A percentile compares a stretch with the other conserved stretches of the same genome.
phyloP scores from a whole-genome alignment of 2,797 vertebrate species.

The Emys orbicularis region DNA sequence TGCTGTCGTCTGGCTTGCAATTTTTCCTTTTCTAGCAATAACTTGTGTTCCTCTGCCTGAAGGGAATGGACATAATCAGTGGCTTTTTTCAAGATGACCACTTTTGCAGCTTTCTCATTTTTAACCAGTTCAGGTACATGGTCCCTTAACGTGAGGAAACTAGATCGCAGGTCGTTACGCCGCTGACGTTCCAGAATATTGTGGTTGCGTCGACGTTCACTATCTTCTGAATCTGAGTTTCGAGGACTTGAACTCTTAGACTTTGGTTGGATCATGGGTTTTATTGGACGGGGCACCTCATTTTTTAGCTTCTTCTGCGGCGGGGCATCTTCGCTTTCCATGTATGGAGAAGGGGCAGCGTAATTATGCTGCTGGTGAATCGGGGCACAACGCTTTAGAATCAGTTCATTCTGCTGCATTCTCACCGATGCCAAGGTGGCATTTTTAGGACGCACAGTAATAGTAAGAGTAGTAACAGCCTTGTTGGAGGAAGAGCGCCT shows the following conservation, averaged over 20 bases:
- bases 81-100: slow-evolving; percentile 98
- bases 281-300: slow-evolving; percentile 82
- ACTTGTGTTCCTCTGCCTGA: slow-evolving; percentile 89
- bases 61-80: slow-evolving; percentile 94
- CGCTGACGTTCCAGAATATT: slow-evolving; percentile 98
- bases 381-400: slow-evolving; percentile 90
- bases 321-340: slow-evolving; percentile 88
- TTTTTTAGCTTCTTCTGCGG: slow-evolving; percentile 91
- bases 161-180: slow-evolving; percentile 96
- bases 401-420: slow-evolving; percentile 87
- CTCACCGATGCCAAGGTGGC: slow-evolving; percentile 77
- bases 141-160: slow-evolving; percentile 96
- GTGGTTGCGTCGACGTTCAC: slow-evolving; percentile 96
- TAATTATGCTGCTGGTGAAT: slow-evolving; percentile 99
- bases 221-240: slow-evolving; percentile 96
- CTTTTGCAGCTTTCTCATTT: slow-evolving; percentile 98
- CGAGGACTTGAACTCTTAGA: slow-evolving; percentile 86
- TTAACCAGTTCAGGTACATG: slow-evolving; percentile 95
- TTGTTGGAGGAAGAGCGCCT: slow-evolving; percentile 87
- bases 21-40: slow-evolving; percentile 93
- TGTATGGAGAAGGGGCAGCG: slow-evolving; percentile 93
- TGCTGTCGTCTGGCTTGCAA: slow-evolving; percentile 91
- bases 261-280: slow-evolving; percentile 79
- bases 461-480: slow-evolving; percentile 86
- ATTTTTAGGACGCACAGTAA: slow-evolving; percentile 87